phyloP scores from a whole-genome alignment of 2,113 vertebrate species.

The Cyphomyrus plagiostoma region DNA sequence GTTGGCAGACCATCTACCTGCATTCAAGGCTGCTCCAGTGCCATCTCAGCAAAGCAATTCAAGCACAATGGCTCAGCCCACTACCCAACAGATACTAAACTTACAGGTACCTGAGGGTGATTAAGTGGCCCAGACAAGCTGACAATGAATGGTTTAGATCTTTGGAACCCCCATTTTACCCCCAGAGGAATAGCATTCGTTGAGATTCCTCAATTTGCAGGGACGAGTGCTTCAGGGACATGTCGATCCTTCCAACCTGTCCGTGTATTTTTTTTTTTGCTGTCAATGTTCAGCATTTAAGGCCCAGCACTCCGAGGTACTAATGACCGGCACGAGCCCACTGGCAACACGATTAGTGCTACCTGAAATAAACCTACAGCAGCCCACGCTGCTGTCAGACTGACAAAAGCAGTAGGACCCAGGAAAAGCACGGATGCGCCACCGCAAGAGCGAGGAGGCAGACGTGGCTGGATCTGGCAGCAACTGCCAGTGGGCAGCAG shows the following conservation, averaged over 20 bases:
- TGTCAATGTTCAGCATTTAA: neutral
- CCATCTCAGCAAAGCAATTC: neutral
- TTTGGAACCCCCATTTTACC: neutral
- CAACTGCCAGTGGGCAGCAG: neutral
- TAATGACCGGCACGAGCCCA: neutral
- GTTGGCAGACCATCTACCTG: too few species aligned
- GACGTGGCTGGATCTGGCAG: neutral
- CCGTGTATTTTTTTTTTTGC: neutral
- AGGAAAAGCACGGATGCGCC: neutral
- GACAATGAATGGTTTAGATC: neutral
- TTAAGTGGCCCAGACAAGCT: neutral
- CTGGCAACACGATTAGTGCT: neutral
- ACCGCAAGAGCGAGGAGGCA: neutral
- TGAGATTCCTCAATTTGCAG: neutral
- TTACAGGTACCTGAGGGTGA: neutral
- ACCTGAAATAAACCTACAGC: conserved; percentile 11
- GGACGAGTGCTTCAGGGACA: neutral
- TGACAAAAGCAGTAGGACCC: neutral
- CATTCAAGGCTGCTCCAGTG: neutral
- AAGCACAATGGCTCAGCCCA: neutral
- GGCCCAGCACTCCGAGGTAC: neutral
- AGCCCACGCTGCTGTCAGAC: neutral
- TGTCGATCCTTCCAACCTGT: neutral
- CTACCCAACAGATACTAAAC: neutral
- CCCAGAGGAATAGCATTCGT: neutral